Conservation (phyloP, 2,797 vertebrate genomes). For the Argya squamiceps region DNA sequence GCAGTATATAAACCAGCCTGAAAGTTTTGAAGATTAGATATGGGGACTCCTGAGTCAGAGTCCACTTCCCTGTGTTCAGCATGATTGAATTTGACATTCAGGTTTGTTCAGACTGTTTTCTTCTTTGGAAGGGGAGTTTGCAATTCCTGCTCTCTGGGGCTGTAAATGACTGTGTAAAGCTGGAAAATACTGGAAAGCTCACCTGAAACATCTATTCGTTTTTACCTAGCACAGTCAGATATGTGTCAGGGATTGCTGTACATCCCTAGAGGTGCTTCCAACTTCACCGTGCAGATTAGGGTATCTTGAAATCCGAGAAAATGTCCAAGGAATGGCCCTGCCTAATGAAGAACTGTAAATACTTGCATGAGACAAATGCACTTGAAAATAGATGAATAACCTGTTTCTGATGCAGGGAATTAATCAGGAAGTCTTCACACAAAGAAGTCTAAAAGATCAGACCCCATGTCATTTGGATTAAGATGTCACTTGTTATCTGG, state of each 20-base stretch:
- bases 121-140: not conserved
- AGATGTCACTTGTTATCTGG: not conserved
- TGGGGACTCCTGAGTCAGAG: not conserved
- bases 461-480: not conserved
- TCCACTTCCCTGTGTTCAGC: not conserved
- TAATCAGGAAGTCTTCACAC: not conserved
- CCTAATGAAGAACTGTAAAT: not conserved
- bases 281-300: rapidly evolving
- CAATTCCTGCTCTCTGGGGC: not conserved
- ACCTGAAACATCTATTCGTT: not conserved
- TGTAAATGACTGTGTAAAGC: not conserved
- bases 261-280: not conserved
- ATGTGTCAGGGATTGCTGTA: not conserved
- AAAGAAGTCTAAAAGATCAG: not conserved
- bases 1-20: not conserved
- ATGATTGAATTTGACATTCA: not conserved
- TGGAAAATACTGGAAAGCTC: not conserved
- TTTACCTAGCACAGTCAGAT: not conserved
- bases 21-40: not conserved
- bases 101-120: not conserved
- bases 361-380: not conserved
- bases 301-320: not conserved
- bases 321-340: not conserved
- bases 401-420: not conserved
- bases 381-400: not conserved